phyloP scores from a whole-genome alignment of 2,888 invertebrate genomes.

The Netelia fuscicornis region DNA sequence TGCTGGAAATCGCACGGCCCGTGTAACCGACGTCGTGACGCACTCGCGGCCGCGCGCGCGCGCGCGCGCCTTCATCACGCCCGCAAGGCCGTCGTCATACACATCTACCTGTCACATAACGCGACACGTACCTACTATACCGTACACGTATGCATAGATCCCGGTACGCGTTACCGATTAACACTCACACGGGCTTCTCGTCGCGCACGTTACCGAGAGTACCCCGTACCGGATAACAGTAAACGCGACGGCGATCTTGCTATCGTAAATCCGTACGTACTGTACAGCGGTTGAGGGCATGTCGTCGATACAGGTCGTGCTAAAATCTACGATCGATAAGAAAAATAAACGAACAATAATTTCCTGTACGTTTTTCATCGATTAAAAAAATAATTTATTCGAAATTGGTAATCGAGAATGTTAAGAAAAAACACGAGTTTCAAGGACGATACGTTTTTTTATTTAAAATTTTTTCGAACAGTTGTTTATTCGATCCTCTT shows the following conservation, averaged over 20 bases:
- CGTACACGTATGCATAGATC: constrained; percentile 42
- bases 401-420: too few species aligned
- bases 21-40: constrained; percentile 53
- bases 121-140: neutral
- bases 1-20: constrained; percentile 18
- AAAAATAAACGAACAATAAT: neutral
- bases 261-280: constrained; percentile 37
- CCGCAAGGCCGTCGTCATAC: constrained; percentile 64
- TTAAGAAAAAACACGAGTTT: too few species aligned
- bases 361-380: too few species aligned
- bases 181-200: constrained; percentile 48
- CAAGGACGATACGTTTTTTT: neutral
- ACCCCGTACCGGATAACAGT: constrained; percentile 59
- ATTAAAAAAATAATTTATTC: too few species aligned
- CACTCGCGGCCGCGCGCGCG: constrained; percentile 20
- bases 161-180: constrained; percentile 63
- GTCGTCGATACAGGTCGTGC: constrained; percentile 33
- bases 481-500: too few species aligned
- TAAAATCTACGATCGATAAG: constrained; percentile 9
- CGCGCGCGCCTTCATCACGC: constrained; percentile 46
- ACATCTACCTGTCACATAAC: constrained; percentile 11
- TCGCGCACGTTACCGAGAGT: constrained; percentile 46
- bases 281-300: neutral
- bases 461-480: neutral
- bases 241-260: constrained; percentile 58